A percentile compares a stretch with the other conserved stretches of the same genome.
Evolutionary conservation across 1,140 invertebrate genomes (phyloP).

Genomic region (Brachystomella parvula): DNA sequence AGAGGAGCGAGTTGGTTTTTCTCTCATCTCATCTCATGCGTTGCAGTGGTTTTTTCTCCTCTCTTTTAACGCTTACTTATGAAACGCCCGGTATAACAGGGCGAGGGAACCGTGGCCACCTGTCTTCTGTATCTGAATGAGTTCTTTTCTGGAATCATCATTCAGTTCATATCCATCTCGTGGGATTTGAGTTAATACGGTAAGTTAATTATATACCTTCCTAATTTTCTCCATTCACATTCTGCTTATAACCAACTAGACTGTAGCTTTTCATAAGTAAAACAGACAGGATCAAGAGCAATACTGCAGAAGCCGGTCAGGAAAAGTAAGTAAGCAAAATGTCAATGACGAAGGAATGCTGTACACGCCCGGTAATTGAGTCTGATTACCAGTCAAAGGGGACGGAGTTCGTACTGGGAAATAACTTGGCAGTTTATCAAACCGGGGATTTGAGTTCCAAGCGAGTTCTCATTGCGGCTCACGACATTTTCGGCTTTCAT

Average conservation of each 20-base stretch:
- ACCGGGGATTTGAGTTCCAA: slow-evolving; percentile 11
- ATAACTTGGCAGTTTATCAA: slow-evolving; percentile 19
- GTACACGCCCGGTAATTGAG: slow-evolving; percentile 6
- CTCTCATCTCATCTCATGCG: too few species aligned
- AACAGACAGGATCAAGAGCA: not conserved
- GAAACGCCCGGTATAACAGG: too few species aligned
- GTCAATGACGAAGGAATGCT: slow-evolving; percentile 15
- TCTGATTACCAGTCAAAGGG: slow-evolving; percentile 19
- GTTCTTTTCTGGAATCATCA: not conserved
- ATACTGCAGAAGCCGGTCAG: too few species aligned
- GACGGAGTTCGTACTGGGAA: not conserved
- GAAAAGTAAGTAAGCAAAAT: too few species aligned
- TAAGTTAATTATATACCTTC: not conserved
- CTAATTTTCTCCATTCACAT: not conserved
- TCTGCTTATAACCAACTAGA: not conserved
- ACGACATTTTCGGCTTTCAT: slow-evolving; percentile 28
- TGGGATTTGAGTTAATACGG: too few species aligned
- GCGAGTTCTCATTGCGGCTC: slow-evolving; percentile 14
- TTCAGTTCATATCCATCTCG: too few species aligned
- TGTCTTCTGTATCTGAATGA: too few species aligned
- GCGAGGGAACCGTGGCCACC: too few species aligned
- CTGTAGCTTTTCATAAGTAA: not conserved
- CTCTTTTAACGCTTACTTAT: too few species aligned
- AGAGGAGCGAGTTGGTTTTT: too few species aligned
- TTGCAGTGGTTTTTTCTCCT: too few species aligned